Conservation (phyloP, 1,140 invertebrate genomes). For the Panulirus ornatus region DNA sequence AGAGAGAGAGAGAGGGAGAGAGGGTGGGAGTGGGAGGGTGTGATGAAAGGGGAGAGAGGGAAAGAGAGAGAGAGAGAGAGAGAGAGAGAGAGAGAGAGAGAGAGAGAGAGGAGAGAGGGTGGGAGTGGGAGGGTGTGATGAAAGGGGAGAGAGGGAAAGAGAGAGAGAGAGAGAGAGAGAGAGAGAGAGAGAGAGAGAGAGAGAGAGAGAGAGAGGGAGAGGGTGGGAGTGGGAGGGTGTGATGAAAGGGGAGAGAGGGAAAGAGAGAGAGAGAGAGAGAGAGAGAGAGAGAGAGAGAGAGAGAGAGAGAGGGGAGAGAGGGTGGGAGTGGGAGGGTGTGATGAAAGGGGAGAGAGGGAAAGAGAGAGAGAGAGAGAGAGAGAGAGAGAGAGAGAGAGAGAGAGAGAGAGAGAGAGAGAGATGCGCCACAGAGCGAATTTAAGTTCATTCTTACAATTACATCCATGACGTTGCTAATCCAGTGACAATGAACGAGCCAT, state of each 20-base stretch:
- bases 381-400: slow-evolving; percentile 5
- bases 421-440: neutral
- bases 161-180: neutral
- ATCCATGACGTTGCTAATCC: too few species aligned
- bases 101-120: neutral
- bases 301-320: neutral
- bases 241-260: neutral
- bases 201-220: neutral
- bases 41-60: too few species aligned
- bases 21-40: too few species aligned
- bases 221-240: neutral
- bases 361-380: neutral
- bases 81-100: too few species aligned
- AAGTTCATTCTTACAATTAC: too few species aligned
- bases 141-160: neutral
- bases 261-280: neutral
- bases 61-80: too few species aligned
- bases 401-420: slow-evolving; percentile 8
- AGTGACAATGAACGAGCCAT: too few species aligned
- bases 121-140: neutral
- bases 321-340: neutral
- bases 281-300: neutral
- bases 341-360: neutral
- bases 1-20: too few species aligned
- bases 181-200: neutral